A percentile compares a stretch with the other conserved stretches of the same genome.
Conservation (phyloP, 2,113 vertebrate species). For the Pedetes capensis region DNA sequence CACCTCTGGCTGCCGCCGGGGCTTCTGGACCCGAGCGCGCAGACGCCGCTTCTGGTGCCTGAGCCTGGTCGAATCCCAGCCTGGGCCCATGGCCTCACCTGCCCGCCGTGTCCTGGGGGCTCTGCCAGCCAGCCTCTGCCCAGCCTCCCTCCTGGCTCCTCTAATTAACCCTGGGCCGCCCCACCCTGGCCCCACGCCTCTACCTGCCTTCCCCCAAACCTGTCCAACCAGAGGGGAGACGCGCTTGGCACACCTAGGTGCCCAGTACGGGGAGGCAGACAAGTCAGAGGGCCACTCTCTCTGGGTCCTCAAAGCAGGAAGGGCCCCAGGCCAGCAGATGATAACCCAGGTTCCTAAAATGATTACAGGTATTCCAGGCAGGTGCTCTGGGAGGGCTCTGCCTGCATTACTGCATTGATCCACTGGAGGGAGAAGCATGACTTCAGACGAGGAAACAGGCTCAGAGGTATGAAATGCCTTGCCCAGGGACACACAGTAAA, state of each 20-base stretch:
- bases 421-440: not conserved
- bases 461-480: not conserved
- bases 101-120: not conserved
- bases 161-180: constrained; percentile 66
- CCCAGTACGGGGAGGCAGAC: not conserved
- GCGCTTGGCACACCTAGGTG: constrained; percentile 23
- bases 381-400: not conserved
- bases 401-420: not conserved
- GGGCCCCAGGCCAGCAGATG: not conserved
- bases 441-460: not conserved
- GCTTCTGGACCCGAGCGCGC: constrained; percentile 32
- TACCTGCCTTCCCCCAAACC: constrained; percentile 56
- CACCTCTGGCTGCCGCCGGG: constrained; percentile 58
- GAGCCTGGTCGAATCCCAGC: constrained; percentile 55
- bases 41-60: constrained; percentile 49
- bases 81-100: constrained; percentile 58
- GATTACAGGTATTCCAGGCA: not conserved
- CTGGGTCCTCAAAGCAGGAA: not conserved
- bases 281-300: not conserved
- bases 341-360: not conserved
- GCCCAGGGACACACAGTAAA: not conserved
- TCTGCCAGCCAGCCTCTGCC: not conserved
- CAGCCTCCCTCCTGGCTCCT: constrained; percentile 40
- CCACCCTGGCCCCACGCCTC: not conserved
- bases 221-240: constrained; percentile 53